Base-by-base conservation (phyloP, 2,797 vertebrate genomes). In the Notamacropus eugenii region DNA sequence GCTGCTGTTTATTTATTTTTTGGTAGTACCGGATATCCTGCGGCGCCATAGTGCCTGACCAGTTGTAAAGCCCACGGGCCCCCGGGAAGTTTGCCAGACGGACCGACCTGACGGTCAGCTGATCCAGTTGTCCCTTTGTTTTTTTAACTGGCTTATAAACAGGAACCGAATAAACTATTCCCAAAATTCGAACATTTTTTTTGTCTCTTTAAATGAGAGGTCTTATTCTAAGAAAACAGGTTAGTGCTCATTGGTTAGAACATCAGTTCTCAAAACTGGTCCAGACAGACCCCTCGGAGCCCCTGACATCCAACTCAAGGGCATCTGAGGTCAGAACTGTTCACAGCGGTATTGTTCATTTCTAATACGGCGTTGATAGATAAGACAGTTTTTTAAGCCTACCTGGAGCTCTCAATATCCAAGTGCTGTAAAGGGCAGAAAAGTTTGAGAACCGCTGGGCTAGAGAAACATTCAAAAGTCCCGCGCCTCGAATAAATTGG, bases 361-460 rank as follows among this genome's bases (percentile, higher is more conserved):
- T 87, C 22, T 87, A 46, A 10, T 46, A 19, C 1, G 0, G 24
- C 12, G 74, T 50, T 24, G 3, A 40, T 50, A 87, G 40, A 82
- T 19, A 46, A 0, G 6, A 82, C 3, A 40, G 1, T 27, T 10
- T 24, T 82, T 24, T 46, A 10, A 46, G 13, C 6, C 9, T 46
- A 27, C 10, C 4, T 74, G 34, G 22, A 2, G 22, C 46, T 9
- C 8, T 40, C n/a, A 46, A 46, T 87, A 10, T 82, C 19, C 27
- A 9, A 50, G 40, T 19, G 40, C 40, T 67, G 67, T 82, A 87
- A 87, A 87, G 24, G 24, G 40, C 74, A 40, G 24, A 50, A 87
- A 87, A 46, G 40, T 87, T 87, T 74, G 74, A 87, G 74, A 87
- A 50, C 40, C 22, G 40, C 74, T 97, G 93, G 96, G 95, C 92